A percentile compares a stretch with the other conserved stretches of the same genome.
These are phyloP conservation scores for Sinhomidia bicolor DNA, from an alignment of 2,888 invertebrate species.

Conservation along the genomic window DNA sequence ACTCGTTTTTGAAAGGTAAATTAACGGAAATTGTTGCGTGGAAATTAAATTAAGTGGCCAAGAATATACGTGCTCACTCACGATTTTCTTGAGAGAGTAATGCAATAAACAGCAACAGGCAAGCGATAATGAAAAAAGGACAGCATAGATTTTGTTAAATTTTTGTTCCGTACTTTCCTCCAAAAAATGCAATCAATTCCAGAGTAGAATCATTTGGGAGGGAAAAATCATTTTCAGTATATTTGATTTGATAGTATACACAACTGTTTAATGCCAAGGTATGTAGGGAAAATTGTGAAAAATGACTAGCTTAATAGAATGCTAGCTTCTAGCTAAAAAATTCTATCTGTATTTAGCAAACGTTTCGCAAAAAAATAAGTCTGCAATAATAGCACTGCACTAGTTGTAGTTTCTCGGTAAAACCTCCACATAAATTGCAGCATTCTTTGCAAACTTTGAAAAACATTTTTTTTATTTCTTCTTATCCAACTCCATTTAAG, in stretches of 20 bases:
- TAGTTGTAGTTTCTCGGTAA: neutral
- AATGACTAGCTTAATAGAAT: slow-evolving; percentile 10
- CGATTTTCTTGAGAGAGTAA: neutral
- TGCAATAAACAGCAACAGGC: slow-evolving; percentile 6
- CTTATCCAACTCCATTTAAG: neutral
- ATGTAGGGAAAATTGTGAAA: neutral
- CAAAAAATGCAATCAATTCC: neutral
- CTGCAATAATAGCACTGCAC: neutral
- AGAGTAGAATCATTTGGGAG: neutral
- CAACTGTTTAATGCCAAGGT: neutral
- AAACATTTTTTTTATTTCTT: neutral
- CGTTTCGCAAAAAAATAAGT: too few relatives aligned
- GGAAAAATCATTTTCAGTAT: neutral
- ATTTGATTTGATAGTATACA: neutral
- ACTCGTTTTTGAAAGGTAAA: neutral
- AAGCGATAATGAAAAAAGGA: neutral
- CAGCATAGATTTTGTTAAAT: neutral
- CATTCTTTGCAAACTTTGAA: neutral
- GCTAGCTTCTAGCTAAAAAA: too few relatives aligned
- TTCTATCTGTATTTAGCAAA: too few relatives aligned
- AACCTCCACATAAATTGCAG: neutral
- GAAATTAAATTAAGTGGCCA: neutral
- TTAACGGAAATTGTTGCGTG: neutral
- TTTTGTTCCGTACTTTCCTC: neutral
- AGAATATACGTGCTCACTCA: neutral